Percentiles rank a stretch among this genome's conserved stretches.
These are phyloP conservation scores for Gymnopithys bicolor DNA, from an alignment of 2,797 vertebrate genomes.

Conservation along the genomic window DNA sequence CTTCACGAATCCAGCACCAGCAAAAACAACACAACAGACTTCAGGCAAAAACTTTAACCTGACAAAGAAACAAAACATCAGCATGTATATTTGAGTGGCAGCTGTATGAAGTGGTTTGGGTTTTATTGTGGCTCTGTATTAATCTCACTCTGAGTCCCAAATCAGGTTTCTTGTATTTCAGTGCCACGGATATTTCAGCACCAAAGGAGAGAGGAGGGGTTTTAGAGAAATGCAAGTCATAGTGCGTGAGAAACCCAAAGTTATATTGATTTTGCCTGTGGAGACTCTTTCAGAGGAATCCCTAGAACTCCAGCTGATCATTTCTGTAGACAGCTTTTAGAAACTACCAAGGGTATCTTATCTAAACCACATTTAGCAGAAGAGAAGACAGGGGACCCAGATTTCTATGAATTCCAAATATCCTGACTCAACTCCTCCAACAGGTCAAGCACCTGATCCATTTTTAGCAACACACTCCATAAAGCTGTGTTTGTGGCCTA, in stretches of 20 bases:
- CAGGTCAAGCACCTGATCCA: not conserved
- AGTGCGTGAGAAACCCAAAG: not conserved
- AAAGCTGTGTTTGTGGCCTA: not conserved
- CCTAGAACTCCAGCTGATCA: not conserved
- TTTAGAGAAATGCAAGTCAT: not conserved
- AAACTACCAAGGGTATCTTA: not conserved
- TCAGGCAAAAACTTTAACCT: not conserved
- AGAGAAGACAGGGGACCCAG: not conserved
- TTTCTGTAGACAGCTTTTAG: not conserved
- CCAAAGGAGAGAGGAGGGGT: not conserved
- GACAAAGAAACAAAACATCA: not conserved
- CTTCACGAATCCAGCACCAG: not conserved
- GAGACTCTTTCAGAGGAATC: not conserved
- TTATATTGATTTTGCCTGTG: not conserved
- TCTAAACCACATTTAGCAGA: not conserved
- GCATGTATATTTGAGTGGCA: not conserved
- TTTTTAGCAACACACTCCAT: not conserved
- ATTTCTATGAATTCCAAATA: not conserved
- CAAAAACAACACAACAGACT: not conserved
- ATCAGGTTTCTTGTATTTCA: not conserved
- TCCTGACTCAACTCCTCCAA: not conserved
- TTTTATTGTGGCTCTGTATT: not conserved
- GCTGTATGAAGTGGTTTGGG: fast-evolving
- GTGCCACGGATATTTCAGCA: not conserved
- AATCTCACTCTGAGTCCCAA: not conserved